Evolutionary conservation across 2,888 invertebrate species (phyloP), one percentile per base, ranked within the genome.

Genomic region (Strigamia maritima): DNA sequence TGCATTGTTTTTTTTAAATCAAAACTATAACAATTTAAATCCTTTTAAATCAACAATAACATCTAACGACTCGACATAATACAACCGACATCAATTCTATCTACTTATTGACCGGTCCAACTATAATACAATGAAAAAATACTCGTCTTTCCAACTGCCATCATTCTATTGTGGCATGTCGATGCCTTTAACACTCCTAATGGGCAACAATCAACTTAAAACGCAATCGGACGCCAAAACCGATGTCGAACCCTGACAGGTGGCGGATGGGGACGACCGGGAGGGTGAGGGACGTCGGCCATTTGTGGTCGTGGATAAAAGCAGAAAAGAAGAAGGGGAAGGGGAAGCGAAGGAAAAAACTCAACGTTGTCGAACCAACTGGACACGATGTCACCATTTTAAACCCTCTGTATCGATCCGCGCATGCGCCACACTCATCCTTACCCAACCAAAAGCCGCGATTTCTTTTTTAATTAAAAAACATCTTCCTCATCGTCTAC

Each of bases 161-260:
- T 44, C 44, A 44, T 12, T 44, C 44, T 44, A 60, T 60, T 22
- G 60, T 60, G 24, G 10, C 24, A 60, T 1, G 10, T 19, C 22
- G 60, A 60, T 24, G n/a, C 24, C 19, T 60, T 60, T 60, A 60
- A 60, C 24, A 2, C 22, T 24, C 22, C 22, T 60, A 60, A 60
- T 60, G 60, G 60, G 19, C 60, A 24, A 60, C 60, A 60, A 60
- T 60, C 60, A 24, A 24, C 60, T 19, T 60, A 60, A 60, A 60
- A 60, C 24, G 60, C 22, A 24, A 60, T 60, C 22, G 24, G 24
- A 60, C 24, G 60, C 22, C 60, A 60, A 60, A 60, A 60, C 60
- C 60, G 60, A 60, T 60, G 60, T 12, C 24, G 3, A 24, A 60
- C 60, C 10, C 19, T 60, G 60, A 60, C 60, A 60, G 60, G 60